Percentiles rank a stretch among this genome's conserved stretches.
Conservation (phyloP, 2,113 vertebrate genomes). For the human (Homo sapiens) region GRCh38 chr16:20143001-20143500, state of each 20-base stretch:
- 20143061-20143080: background rate
- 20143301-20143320: background rate
- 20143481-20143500: background rate
- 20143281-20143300: background rate
- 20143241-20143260: background rate
- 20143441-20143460: background rate
- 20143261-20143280: background rate
- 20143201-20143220: background rate
- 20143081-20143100: background rate
- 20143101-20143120: background rate
- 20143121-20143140: background rate
- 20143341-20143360: background rate
- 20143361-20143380: background rate
- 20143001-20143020: background rate
- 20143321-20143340: background rate
- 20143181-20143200: background rate
- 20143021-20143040: background rate
- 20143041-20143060: background rate
- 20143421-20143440: background rate
- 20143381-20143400: background rate
- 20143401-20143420: background rate
- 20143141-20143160: background rate
- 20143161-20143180: background rate
- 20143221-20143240: background rate
- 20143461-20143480: background rate